These are phyloP conservation scores for Nestor notabilis DNA, from an alignment of 2,113 vertebrate genomes.

Conservation along the genomic window DNA sequence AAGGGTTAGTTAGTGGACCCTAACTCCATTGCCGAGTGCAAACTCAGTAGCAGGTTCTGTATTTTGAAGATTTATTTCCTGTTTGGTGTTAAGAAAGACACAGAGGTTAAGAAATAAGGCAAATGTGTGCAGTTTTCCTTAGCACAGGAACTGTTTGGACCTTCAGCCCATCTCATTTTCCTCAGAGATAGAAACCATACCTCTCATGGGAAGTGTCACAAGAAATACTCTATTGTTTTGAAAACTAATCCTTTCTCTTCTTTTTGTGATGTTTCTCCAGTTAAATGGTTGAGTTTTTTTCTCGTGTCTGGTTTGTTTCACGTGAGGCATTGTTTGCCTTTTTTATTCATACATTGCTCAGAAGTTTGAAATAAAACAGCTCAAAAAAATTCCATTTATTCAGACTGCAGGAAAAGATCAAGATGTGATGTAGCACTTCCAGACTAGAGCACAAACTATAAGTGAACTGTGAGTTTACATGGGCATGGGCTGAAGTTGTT, in stretches of 20 bases:
- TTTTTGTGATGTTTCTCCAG: background rate
- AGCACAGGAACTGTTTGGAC: background rate
- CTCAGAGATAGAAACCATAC: background rate
- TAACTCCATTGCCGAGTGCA: background rate
- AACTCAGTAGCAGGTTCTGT: background rate
- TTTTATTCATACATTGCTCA: background rate
- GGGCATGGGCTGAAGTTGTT: background rate
- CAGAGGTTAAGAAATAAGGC: background rate
- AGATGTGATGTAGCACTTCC: background rate
- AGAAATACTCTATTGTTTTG: background rate
- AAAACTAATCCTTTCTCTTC: background rate
- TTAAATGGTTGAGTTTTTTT: background rate
- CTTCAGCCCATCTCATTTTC: background rate
- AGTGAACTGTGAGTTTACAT: background rate
- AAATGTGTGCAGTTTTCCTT: background rate
- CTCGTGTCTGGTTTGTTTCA: constrained; percentile 13
- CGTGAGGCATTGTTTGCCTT: background rate
- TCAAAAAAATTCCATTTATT: background rate
- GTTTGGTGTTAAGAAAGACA: background rate
- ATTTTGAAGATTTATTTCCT: background rate
- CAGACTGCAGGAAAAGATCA: background rate
- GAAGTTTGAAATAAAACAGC: background rate
- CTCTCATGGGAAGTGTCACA: fast-evolving
- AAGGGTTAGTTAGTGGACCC: background rate
- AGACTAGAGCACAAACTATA: background rate